A percentile compares a stretch with the other conserved stretches of the same genome.
These are phyloP conservation scores for Centropus bengalensis DNA, from an alignment of 2,113 vertebrate species.

Conservation along the genomic window DNA sequence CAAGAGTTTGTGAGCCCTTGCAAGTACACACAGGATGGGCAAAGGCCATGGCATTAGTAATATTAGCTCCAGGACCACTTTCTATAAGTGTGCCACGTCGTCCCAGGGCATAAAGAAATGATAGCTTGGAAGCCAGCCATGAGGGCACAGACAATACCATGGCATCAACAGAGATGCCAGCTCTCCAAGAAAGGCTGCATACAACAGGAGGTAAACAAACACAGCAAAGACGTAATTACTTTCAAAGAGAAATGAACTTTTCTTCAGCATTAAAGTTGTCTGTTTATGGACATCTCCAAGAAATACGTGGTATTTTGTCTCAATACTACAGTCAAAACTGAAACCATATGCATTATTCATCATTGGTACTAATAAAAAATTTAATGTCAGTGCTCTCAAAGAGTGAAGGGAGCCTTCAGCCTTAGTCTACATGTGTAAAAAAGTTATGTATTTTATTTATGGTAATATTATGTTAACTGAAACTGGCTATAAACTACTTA, in stretches of 20 bases:
- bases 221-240: background rate
- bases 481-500: conserved; percentile 32
- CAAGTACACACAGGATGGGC: background rate
- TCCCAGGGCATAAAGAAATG: background rate
- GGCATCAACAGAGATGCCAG: background rate
- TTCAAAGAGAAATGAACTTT: background rate
- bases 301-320: background rate
- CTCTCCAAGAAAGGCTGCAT: background rate
- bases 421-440: conserved; percentile 36
- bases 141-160: background rate
- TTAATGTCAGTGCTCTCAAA: background rate
- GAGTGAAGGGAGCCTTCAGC: conserved; percentile 10
- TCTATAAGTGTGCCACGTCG: background rate
- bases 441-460: conserved; percentile 10
- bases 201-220: background rate
- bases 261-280: background rate
- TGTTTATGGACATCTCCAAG: background rate
- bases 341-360: conserved; percentile 12
- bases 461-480: conserved; percentile 26
- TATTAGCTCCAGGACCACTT: background rate
- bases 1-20: background rate
- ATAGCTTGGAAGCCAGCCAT: background rate
- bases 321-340: background rate
- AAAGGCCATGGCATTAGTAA: background rate
- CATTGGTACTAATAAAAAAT: conserved; percentile 4